Evolutionary conservation across 1,140 invertebrate genomes (phyloP).

Genomic region (Lepidurus couesii): DNA sequence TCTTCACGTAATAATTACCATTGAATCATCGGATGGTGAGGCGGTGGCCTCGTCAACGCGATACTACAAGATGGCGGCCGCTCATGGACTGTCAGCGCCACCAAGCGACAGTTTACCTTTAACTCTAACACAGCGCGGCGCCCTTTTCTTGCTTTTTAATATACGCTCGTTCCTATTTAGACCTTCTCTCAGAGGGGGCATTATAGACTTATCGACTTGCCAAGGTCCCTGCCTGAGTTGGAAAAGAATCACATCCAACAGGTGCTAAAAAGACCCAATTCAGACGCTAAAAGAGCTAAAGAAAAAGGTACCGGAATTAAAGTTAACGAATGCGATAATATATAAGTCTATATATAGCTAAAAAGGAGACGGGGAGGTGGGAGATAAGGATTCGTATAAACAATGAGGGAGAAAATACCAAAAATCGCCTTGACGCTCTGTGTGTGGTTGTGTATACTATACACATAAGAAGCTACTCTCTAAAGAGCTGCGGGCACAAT

Average conservation of each 20-base stretch:
- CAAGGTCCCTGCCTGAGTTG: not conserved
- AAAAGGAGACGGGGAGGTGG: not conserved
- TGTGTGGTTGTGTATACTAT: slow-evolving; percentile 19
- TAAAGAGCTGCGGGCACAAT: slow-evolving; percentile 10
- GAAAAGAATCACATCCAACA: not conserved
- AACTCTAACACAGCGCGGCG: not conserved
- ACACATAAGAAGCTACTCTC: slow-evolving; percentile 19
- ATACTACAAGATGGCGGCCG: slow-evolving; percentile 17
- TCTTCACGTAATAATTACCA: not conserved
- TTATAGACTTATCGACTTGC: not conserved
- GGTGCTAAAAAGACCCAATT: not conserved
- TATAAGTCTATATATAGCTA: slow-evolving; percentile 19
- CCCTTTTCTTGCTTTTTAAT: not conserved
- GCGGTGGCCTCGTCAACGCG: slow-evolving; percentile 20
- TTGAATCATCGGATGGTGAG: slow-evolving; percentile 21
- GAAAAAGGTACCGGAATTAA: not conserved
- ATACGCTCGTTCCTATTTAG: not conserved
- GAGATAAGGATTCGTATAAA: not conserved
- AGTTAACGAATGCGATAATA: not conserved
- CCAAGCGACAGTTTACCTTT: not conserved
- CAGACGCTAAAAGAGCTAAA: not conserved
- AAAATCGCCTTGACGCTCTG: not conserved
- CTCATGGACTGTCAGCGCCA: not conserved
- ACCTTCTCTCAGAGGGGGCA: not conserved
- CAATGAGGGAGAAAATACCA: not conserved